Evolutionary conservation across 1,140 invertebrate genomes (phyloP).

Genomic region (Camponotus vicinus): DNA sequence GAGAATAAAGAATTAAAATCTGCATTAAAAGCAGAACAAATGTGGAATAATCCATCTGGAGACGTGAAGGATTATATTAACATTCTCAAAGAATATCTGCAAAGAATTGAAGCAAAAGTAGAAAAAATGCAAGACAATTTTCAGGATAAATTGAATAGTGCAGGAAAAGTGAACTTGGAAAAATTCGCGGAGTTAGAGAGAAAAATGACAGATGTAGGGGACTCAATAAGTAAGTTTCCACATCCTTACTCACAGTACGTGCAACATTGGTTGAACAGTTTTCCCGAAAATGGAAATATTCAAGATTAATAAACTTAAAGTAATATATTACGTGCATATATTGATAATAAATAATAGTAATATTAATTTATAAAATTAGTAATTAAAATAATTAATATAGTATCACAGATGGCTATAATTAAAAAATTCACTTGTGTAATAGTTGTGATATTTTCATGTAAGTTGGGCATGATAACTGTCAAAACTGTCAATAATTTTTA

Average conservation of each 20-base stretch:
- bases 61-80: not conserved
- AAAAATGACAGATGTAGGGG: not conserved
- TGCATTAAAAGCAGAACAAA: not conserved
- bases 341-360: not conserved
- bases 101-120: not conserved
- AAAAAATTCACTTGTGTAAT: not conserved
- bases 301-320: not conserved
- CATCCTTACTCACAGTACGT: not conserved
- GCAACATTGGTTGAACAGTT: slow-evolving; percentile 17
- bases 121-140: not conserved
- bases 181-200: not conserved
- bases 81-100: not conserved
- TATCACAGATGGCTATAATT: not conserved
- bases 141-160: not conserved
- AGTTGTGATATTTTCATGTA: not conserved
- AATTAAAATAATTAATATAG: not conserved
- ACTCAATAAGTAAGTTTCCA: slow-evolving; percentile 12
- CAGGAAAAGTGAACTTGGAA: not conserved
- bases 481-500: not conserved
- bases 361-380: not conserved
- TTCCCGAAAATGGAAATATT: not conserved
- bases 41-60: not conserved
- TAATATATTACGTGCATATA: not conserved
- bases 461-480: not conserved
- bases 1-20: slow-evolving; percentile 9